Evolutionary conservation across 2,113 vertebrate species (phyloP).

Genomic region (Columba janthina): DNA sequence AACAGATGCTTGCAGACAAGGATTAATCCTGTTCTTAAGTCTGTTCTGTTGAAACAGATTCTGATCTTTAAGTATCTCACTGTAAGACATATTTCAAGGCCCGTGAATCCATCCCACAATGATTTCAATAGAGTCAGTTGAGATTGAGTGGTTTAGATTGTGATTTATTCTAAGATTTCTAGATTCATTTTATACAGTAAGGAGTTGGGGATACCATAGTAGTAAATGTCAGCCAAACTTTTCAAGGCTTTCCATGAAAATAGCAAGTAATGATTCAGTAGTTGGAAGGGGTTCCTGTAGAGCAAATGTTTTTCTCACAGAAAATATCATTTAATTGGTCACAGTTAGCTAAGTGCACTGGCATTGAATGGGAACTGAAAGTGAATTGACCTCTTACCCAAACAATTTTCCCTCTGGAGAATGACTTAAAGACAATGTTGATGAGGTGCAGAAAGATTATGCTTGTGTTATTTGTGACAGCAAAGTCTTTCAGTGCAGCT

Average conservation of each 20-base stretch:
- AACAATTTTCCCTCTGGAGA: slow-evolving; percentile 22
- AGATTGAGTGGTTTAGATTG: not conserved
- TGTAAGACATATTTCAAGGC: not conserved
- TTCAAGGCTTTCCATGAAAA: not conserved
- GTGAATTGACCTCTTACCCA: slow-evolving; percentile 12
- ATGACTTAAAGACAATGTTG: slow-evolving; percentile 11
- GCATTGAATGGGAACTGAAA: not conserved
- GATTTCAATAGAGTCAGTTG: not conserved
- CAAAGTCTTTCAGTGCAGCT: not conserved
- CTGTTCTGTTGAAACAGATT: not conserved
- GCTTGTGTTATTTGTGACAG: not conserved
- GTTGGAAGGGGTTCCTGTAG: not conserved
- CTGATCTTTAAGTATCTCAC: not conserved
- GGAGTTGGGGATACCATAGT: not conserved
- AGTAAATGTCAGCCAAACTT: not conserved
- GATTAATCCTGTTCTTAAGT: not conserved
- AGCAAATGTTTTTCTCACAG: not conserved
- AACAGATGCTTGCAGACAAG: not conserved
- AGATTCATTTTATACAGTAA: not conserved
- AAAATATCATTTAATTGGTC: slow-evolving; percentile 8
- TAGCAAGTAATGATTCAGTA: not conserved
- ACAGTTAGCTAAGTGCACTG: not conserved
- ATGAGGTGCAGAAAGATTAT: slow-evolving; percentile 9
- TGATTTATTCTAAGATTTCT: slow-evolving; percentile 2
- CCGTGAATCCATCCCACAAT: not conserved